phyloP scores from a whole-genome alignment of 2,113 vertebrate species.

The Pseudolaguvia tuberculata region DNA sequence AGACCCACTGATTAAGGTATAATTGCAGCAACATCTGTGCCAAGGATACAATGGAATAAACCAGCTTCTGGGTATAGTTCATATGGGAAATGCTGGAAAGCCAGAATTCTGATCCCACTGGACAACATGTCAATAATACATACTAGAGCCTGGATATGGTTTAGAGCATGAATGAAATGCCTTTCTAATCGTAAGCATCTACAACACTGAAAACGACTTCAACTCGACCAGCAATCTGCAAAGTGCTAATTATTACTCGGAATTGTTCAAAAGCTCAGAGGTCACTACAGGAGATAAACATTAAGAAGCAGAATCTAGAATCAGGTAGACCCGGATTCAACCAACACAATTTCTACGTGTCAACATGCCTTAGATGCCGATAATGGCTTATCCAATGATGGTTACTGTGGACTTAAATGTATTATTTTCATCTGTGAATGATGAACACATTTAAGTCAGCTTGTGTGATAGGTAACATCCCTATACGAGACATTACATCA shows the following conservation, averaged over 20 bases:
- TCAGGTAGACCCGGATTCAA: slow-evolving; percentile 18
- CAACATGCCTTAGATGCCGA: background rate
- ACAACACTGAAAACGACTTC: slow-evolving; percentile 10
- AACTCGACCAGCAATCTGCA: background rate
- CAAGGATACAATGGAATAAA: slow-evolving; percentile 27
- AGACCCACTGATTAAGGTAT: slow-evolving; percentile 24
- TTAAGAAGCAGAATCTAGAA: background rate
- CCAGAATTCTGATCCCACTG: slow-evolving; percentile 29
- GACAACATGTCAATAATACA: slow-evolving; percentile 20
- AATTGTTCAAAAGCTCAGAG: slow-evolving; percentile 25
- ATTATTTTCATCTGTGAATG: background rate
- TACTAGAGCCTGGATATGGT: slow-evolving; percentile 10
- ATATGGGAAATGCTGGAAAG: slow-evolving; percentile 27
- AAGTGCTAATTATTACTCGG: slow-evolving; percentile 14
- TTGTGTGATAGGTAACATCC: background rate
- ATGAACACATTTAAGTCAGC: background rate
- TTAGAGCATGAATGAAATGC: slow-evolving; percentile 18
- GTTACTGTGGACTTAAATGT: background rate
- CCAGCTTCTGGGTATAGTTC: slow-evolving; percentile 15
- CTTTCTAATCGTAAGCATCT: slow-evolving; percentile 12
- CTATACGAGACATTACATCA: background rate
- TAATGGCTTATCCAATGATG: background rate
- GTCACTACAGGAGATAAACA: background rate
- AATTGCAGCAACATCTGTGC: slow-evolving; percentile 32
- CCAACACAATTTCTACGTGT: slow-evolving; percentile 15